Percentiles rank a stretch among this genome's conserved stretches.
Evolutionary conservation across 2,113 vertebrate genomes (phyloP).

Genomic region (Capra hircus): DNA sequence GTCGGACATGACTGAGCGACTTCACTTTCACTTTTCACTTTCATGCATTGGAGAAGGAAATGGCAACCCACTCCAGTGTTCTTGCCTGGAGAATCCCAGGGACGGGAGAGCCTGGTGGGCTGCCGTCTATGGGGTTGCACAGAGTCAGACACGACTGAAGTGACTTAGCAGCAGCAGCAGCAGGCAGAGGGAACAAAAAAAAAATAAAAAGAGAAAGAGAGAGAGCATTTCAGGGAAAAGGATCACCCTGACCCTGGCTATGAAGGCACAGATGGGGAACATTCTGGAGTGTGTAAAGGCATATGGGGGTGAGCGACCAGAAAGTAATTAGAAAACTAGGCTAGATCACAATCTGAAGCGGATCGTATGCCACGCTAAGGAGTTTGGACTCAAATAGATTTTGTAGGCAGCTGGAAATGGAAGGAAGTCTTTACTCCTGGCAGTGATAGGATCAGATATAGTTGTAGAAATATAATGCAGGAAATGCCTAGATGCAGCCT

Average conservation of each 20-base stretch:
- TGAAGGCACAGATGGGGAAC: background rate
- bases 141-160: no score
- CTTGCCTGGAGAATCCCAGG: no score
- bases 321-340: background rate
- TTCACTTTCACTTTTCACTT: no score
- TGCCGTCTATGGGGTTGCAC: no score
- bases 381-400: background rate
- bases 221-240: background rate
- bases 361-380: background rate
- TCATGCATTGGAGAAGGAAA: no score
- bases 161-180: no score
- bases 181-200: background rate
- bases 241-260: background rate
- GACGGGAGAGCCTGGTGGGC: no score
- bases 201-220: background rate
- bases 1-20: no score
- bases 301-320: background rate
- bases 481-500: background rate
- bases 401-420: background rate
- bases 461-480: background rate
- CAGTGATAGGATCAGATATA: background rate
- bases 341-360: background rate
- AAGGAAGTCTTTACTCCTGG: conserved; percentile 12
- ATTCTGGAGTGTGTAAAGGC: background rate
- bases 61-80: no score